phyloP scores from a whole-genome alignment of 2,888 invertebrate species.

The Spodoptera littoralis region DNA sequence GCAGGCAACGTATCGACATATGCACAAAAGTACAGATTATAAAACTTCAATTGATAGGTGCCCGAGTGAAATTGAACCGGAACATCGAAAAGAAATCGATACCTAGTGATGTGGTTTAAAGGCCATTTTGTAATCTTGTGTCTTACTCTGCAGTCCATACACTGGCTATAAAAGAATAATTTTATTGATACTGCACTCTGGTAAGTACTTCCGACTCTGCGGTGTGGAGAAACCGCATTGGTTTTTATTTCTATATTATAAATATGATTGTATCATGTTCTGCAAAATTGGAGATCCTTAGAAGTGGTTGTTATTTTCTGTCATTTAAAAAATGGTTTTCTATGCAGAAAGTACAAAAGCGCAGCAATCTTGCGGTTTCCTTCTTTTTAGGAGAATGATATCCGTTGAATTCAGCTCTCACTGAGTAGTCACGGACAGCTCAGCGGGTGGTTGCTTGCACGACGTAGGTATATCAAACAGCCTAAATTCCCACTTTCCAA shows the following conservation, averaged over 20 bases:
- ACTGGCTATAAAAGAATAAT: conserved; percentile 61
- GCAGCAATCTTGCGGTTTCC: neutral
- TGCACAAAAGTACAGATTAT: conserved; percentile 65
- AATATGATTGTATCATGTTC: conserved; percentile 35
- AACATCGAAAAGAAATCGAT: conserved; percentile 80
- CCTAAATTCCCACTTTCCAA: too few species aligned
- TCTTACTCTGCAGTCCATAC: conserved; percentile 59
- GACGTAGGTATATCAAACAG: too few species aligned
- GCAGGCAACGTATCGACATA: conserved; percentile 59
- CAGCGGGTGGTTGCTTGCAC: neutral
- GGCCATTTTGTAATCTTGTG: conserved; percentile 70
- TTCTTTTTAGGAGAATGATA: neutral
- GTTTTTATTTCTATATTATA: conserved; percentile 35
- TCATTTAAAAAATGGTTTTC: too few species aligned
- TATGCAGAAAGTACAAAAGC: neutral
- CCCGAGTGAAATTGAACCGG: conserved; percentile 78
- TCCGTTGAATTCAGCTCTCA: too few species aligned
- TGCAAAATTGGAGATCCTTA: conserved; percentile 18
- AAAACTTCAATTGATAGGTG: conserved; percentile 65
- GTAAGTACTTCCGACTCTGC: conserved; percentile 46
- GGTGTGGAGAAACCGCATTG: conserved; percentile 47
- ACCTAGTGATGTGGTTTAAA: conserved; percentile 65
- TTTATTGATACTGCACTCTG: conserved; percentile 57
- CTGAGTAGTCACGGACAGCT: neutral
- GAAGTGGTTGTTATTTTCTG: neutral